phyloP scores from a whole-genome alignment of 1,140 invertebrate genomes.

The Ips typographus region DNA sequence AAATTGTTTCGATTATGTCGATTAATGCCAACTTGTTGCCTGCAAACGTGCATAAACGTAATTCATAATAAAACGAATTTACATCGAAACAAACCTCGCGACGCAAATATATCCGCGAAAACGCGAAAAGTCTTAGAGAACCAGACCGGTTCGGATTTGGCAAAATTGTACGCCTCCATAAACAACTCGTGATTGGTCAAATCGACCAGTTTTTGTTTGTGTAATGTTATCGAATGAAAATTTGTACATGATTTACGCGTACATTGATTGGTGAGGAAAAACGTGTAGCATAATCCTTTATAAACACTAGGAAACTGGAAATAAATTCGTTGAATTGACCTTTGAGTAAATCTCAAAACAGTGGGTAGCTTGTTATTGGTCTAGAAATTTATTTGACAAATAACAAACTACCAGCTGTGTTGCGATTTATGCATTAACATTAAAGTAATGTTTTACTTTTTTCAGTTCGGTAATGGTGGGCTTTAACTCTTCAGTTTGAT shows the following conservation, averaged over 20 bases:
- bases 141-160: background rate
- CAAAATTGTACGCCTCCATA: conserved; percentile 14
- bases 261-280: conserved; percentile 8
- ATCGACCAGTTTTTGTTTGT: background rate
- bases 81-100: conserved; percentile 1
- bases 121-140: background rate
- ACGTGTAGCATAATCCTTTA: conserved; percentile 9
- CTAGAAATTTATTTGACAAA: too few species aligned
- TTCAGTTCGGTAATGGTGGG: too few species aligned
- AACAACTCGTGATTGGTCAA: background rate
- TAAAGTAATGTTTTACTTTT: too few species aligned
- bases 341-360: background rate
- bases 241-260: background rate
- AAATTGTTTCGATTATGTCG: conserved; percentile 10
- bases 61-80: background rate
- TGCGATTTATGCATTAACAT: too few species aligned
- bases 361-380: too few species aligned
- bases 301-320: conserved; percentile 12
- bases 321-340: background rate
- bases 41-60: background rate
- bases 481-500: too few species aligned
- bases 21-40: conserved; percentile 6
- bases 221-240: background rate
- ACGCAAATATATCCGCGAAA: conserved; percentile 18
- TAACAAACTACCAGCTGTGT: too few species aligned